Evolutionary conservation across 2,888 invertebrate genomes (phyloP).

Genomic region (Dastarcus helophoroides): DNA sequence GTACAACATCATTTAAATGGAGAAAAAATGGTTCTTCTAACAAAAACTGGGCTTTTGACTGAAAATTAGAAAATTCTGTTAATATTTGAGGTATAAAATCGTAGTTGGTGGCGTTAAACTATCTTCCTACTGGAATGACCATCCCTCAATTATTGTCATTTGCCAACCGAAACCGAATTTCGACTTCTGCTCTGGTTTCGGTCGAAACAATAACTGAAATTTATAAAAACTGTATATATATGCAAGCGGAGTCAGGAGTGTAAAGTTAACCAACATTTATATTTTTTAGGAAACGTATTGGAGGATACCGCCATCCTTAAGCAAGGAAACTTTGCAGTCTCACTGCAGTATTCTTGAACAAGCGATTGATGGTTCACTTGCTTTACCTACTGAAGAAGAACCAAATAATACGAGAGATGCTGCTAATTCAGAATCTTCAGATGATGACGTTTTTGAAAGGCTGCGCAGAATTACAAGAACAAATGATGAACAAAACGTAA

Average conservation of each 20-base stretch:
- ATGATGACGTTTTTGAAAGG: conserved; percentile 34
- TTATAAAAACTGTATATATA: too few relatives aligned
- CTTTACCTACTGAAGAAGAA: conserved; percentile 18
- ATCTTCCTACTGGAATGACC: too few relatives aligned
- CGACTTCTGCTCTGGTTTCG: too few relatives aligned
- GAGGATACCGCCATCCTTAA: conserved; percentile 64
- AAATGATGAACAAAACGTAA: too few relatives aligned
- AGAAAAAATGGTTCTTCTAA: too few relatives aligned
- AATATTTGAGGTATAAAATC: too few relatives aligned
- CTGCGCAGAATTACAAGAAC: conserved; percentile 20
- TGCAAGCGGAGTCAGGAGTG: neutral
- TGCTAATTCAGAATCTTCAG: conserved; percentile 20
- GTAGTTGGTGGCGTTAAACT: too few relatives aligned
- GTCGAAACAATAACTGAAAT: too few relatives aligned
- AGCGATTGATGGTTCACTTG: conserved; percentile 43
- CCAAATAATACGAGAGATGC: neutral
- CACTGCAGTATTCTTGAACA: conserved; percentile 45
- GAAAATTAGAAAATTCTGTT: too few relatives aligned
- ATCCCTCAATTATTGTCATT: neutral
- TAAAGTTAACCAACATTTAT: neutral
- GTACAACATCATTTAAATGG: too few relatives aligned
- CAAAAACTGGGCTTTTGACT: too few relatives aligned
- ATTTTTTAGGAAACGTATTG: conserved; percentile 65
- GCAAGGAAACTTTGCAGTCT: conserved; percentile 43
- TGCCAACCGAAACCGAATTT: neutral